Conservation (phyloP, 2,113 vertebrate genomes). For the Recurvirostra avosetta region DNA sequence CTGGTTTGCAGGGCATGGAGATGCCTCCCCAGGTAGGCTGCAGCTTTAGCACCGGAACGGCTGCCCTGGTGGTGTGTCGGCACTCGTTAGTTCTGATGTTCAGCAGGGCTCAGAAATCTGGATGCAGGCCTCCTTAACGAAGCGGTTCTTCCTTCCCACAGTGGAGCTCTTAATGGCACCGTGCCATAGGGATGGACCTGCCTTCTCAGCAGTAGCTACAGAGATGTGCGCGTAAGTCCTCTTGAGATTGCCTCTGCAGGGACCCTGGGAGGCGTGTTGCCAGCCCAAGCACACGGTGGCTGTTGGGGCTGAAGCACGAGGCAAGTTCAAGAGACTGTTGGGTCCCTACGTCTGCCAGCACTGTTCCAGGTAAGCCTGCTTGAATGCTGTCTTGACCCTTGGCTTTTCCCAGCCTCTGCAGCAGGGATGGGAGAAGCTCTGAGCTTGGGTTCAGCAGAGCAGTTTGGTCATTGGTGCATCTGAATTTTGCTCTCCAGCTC, state of each 20-base stretch:
- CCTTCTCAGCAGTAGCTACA: background rate
- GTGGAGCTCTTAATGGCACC: background rate
- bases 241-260: background rate
- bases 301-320: background rate
- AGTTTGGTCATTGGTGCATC: background rate
- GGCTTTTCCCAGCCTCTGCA: rapidly evolving
- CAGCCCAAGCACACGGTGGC: background rate
- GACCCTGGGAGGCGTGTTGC: rapidly evolving
- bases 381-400: background rate
- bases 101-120: background rate
- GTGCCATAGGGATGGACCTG: background rate
- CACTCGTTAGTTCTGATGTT: background rate
- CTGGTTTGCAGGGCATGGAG: background rate
- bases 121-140: background rate
- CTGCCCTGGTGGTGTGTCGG: background rate
- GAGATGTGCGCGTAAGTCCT: background rate
- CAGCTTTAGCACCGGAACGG: background rate
- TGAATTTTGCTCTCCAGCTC: background rate
- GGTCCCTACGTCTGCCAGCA: rapidly evolving
- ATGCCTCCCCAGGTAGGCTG: background rate
- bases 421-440: background rate
- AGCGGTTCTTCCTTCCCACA: background rate
- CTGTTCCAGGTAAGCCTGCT: background rate
- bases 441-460: background rate
- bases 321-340: background rate